phyloP scores from a whole-genome alignment of 64 coral and sea anemone genomes.

The Montipora sp. region DNA sequence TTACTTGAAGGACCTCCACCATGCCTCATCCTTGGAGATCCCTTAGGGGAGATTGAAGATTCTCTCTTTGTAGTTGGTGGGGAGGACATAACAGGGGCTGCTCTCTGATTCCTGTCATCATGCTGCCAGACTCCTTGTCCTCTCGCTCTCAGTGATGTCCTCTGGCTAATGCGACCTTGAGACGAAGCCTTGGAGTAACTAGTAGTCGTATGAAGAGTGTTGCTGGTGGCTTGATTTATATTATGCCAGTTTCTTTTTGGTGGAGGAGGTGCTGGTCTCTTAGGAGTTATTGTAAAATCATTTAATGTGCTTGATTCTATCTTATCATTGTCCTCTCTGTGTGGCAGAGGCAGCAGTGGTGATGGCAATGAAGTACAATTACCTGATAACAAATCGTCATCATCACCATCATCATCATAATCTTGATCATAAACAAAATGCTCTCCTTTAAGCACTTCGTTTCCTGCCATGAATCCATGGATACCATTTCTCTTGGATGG shows the following conservation, averaged over 20 bases:
- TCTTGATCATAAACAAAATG: background rate
- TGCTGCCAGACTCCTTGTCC: background rate
- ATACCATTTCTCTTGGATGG: background rate
- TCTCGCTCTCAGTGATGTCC: background rate
- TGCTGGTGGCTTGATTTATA: background rate
- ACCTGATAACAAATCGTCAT: slow-evolving; percentile 28
- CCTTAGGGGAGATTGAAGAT: background rate
- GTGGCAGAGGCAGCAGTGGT: slow-evolving; percentile 54
- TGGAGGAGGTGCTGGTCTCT: slow-evolving; percentile 35
- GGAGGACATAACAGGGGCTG: background rate
- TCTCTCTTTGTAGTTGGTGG: background rate
- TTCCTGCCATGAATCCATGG: background rate
- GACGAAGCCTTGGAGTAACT: background rate
- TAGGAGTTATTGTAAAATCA: slow-evolving; percentile 36
- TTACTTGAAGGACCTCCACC: background rate
- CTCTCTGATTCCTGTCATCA: background rate
- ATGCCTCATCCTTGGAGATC: background rate
- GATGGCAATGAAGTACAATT: slow-evolving; percentile 39
- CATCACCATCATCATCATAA: slow-evolving; percentile 17
- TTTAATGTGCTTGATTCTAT: slow-evolving; percentile 28
- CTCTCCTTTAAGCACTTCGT: background rate
- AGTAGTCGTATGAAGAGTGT: background rate
- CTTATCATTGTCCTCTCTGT: slow-evolving; percentile 1
- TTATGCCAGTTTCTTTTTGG: slow-evolving; percentile 1
- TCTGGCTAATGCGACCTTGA: background rate